A percentile compares a stretch with the other conserved stretches of the same genome.
Conservation (phyloP, 2,797 vertebrate genomes). For the Bufotes viridis region DNA sequence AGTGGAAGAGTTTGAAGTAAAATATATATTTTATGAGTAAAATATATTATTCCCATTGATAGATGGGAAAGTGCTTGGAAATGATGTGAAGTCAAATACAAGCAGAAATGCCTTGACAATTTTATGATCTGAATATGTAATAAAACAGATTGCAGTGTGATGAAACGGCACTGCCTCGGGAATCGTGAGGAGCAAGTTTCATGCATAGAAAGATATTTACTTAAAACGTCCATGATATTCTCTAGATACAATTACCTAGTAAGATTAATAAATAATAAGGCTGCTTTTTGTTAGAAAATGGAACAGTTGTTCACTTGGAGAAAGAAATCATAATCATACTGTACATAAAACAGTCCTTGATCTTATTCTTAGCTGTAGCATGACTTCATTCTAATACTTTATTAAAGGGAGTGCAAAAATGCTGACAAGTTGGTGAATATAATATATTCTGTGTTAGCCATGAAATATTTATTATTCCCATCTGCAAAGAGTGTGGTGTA, state of each 20-base stretch:
- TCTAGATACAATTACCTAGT: conserved; percentile 17
- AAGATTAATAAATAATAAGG: conserved; percentile 39
- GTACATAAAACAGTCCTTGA: conserved; percentile 22
- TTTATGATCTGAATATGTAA: conserved; percentile 4
- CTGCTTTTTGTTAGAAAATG: conserved; percentile 10
- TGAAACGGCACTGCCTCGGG: not conserved
- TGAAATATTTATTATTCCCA: conserved; percentile 22
- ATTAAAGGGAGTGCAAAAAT: conserved; percentile 25
- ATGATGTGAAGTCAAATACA: conserved; percentile 6
- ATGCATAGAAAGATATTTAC: conserved; percentile 34
- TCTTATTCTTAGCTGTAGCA: not conserved
- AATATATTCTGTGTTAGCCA: conserved; percentile 8
- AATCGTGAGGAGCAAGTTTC: not conserved
- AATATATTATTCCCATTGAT: conserved; percentile 10
- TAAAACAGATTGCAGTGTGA: conserved; percentile 17
- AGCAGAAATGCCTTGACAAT: conserved; percentile 6
- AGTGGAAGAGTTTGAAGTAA: not conserved
- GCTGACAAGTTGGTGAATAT: conserved; percentile 20
- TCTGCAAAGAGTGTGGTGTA: not conserved
- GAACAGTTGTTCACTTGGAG: conserved; percentile 28
- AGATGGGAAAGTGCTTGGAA: not conserved
- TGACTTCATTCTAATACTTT: not conserved
- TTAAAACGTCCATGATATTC: not conserved
- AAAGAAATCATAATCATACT: not conserved
- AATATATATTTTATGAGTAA: conserved; percentile 19